phyloP scores from a whole-genome alignment of 2,888 invertebrate genomes.

The Drosophila nigritarsus region DNA sequence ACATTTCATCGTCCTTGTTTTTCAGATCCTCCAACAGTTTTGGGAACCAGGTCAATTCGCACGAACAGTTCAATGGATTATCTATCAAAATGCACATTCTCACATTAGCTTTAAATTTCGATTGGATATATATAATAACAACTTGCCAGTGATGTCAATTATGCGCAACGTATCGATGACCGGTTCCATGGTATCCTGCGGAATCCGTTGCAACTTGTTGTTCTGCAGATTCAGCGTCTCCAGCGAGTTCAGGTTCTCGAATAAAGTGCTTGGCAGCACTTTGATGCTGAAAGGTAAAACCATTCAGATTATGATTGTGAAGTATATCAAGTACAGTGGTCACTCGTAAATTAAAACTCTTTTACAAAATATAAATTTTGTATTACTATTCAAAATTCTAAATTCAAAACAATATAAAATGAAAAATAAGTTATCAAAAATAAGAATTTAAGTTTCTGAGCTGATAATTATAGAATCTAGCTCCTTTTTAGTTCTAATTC shows the following conservation, averaged over 20 bases:
- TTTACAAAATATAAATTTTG: not conserved
- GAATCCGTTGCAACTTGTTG: slow-evolving; percentile 92
- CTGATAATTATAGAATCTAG: not conserved
- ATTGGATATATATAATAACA: slow-evolving; percentile 10
- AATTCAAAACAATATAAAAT: not conserved
- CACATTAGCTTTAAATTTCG: not conserved
- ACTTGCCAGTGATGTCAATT: slow-evolving; percentile 94
- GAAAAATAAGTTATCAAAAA: not conserved
- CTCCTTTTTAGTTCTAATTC: not conserved
- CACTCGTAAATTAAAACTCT: not conserved
- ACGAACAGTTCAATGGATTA: slow-evolving; percentile 94
- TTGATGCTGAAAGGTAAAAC: slow-evolving; percentile 88
- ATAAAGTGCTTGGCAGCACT: slow-evolving; percentile 92
- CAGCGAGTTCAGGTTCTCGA: slow-evolving; percentile 95
- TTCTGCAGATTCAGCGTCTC: slow-evolving; percentile 95
- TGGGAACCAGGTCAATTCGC: slow-evolving; percentile 95
- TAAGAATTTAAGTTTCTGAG: not conserved
- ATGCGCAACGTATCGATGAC: slow-evolving; percentile 94
- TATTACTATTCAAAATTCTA: not conserved
- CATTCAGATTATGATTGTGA: slow-evolving; percentile 4
- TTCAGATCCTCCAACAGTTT: slow-evolving; percentile 91
- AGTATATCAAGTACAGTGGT: not conserved
- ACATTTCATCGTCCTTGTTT: slow-evolving; percentile 94
- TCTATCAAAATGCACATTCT: slow-evolving; percentile 86
- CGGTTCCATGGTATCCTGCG: slow-evolving; percentile 95